These are phyloP conservation scores for Mobula birostris DNA, from an alignment of 2,113 vertebrate species.

Conservation along the genomic window DNA sequence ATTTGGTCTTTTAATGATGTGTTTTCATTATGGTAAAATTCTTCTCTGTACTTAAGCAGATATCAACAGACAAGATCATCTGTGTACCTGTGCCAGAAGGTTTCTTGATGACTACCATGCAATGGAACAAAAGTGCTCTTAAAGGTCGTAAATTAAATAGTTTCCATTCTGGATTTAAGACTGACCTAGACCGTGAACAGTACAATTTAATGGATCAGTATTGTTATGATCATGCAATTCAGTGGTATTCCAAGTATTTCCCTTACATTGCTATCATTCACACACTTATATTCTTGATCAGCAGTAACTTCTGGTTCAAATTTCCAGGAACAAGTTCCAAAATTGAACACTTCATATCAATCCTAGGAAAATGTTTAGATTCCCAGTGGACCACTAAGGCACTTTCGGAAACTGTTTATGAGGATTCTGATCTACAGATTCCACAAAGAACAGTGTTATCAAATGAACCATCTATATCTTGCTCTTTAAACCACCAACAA, in stretches of 20 bases:
- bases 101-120: conserved; percentile 20
- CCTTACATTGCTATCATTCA: conserved; percentile 39
- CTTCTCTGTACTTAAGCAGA: not conserved
- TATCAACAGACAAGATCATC: conserved; percentile 36
- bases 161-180: conserved; percentile 38
- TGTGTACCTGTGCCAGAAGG: conserved; percentile 37
- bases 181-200: conserved; percentile 37
- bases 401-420: conserved; percentile 39
- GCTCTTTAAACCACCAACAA: not conserved
- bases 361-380: conserved; percentile 39
- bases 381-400: conserved; percentile 39
- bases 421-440: conserved; percentile 23
- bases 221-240: conserved; percentile 38
- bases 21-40: not conserved
- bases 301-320: conserved; percentile 40
- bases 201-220: conserved; percentile 37
- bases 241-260: conserved; percentile 40
- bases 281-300: conserved; percentile 35
- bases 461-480: not conserved
- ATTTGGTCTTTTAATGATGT: not conserved
- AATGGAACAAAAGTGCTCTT: conserved; percentile 34
- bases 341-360: conserved; percentile 39
- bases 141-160: conserved; percentile 30
- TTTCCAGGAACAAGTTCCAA: conserved; percentile 40
- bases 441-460: conserved; percentile 31